Base-by-base conservation (phyloP, 1,140 invertebrate genomes). In the Drosophila kurseongensis region DNA sequence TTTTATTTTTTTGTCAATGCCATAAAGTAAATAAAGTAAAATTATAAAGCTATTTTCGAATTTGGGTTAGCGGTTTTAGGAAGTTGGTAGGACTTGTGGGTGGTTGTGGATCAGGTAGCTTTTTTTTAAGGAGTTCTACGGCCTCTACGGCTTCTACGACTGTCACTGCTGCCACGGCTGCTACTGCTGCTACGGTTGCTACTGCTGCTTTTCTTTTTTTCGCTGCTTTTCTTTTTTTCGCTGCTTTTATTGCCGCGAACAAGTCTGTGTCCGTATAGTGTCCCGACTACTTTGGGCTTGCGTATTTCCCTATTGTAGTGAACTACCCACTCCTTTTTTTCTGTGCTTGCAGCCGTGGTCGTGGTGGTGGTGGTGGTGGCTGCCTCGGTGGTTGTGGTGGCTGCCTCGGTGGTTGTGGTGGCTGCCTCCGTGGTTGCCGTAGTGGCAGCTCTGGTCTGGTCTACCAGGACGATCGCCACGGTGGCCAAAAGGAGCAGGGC, bases 381-480 rank as follows among this genome's bases (percentile, higher is more conserved):
- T 1, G 52, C 29, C 1, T 38, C 7, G 5, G 52, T 18, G 7
- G 58, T 47, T 4, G 42, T 59, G 12, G 52, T 27, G 18, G 52
- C 8, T 0, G 56, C 36, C n/a, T 59, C 62, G 5, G 57, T 42
- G 7, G 63, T 42, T 3, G 58, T 41, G n/a, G n/a, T n/a, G n/a
- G n/a, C n/a, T n/a, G n/a, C n/a, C n/a, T n/a, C n/a, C n/a, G n/a
- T n/a, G n/a, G n/a, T n/a, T n/a, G n/a, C n/a, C n/a, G n/a, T n/a
- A n/a, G 27, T 62, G 16, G 58, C 55, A 0, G 54, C 58, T 38
- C 18, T 38, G 0, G 63, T 42, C 4, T 18, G 36, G 36, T 16
- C n/a, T 10, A 67, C 63, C 36, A 67, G 63, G 58, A 50, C 38
- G n/a, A 45, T 50, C 4, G 27, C 58, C 36, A 67, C 13, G 8